Evolutionary conservation across 2,888 invertebrate species (phyloP), one percentile per base, ranked within the genome.

Genomic region (Drosophila bunnanda): DNA sequence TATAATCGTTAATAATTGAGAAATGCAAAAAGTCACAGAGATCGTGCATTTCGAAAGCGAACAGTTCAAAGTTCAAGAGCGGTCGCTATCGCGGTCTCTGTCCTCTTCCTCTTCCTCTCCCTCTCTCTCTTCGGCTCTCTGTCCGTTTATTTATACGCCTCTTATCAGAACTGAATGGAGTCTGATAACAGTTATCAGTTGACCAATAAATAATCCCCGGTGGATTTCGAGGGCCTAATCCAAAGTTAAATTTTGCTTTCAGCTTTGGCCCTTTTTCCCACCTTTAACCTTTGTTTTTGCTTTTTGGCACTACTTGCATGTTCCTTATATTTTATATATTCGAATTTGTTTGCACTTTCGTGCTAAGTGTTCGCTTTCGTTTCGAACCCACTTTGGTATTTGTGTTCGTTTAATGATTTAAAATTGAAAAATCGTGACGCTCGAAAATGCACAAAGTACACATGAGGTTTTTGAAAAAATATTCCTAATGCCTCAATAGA

Each of bases 21-120:
- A 39, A 54, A 39, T 41, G 60, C 48, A 28, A 62, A 36, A 50
- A 52, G 9, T 8, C 7, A 41, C n/a, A 30, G 17, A 36, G 56
- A 52, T 52, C 34, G 50, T 22, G 22, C 59, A 50, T 48, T 54
- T 48, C 6, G 28, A 46, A 46, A 67, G 39, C 38, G n/a, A 28
- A 30, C 34, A 55, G 67, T 67, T 67, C 67, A 55, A 67, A 67
- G 67, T 66, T 67, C 67, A 66, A 54, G 20, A 28, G 55, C 54
- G 30, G n/a, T 38, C 58, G 36, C 52, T 38, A 30, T 55, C 41
- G 28, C 48, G 25, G 5, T 36, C 30, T n/a, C 34, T 20, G 22
- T 17, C 15, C 34, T 17, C 20, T 12, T 20, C 5, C 32, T 39
- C 0, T 8, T 9, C 15, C 25, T 17, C 10, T 30, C 38, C 32